Conservation (phyloP, 2,797 vertebrate genomes). For the Tragelaphus oryx region DNA sequence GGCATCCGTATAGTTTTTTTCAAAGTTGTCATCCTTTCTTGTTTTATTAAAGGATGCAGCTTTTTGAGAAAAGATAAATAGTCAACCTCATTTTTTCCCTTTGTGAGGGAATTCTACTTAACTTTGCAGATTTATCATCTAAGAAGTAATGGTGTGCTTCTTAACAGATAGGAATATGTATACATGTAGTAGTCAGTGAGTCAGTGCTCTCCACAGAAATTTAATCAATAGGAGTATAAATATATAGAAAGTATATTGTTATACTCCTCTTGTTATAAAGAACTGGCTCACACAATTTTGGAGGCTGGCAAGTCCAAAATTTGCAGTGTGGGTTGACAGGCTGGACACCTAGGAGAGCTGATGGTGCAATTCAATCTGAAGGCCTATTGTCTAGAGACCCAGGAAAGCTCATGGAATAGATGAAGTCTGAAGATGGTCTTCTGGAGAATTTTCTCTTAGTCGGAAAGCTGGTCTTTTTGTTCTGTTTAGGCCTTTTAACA, state of each 20-base stretch:
- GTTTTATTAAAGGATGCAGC: background rate
- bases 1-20: background rate
- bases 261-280: background rate
- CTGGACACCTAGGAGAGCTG: background rate
- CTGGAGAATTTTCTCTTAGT: background rate
- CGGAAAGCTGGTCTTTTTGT: background rate
- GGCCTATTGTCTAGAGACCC: background rate
- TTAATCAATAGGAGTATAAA: background rate
- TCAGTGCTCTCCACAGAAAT: background rate
- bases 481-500: background rate
- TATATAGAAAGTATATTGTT: background rate
- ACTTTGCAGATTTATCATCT: background rate
- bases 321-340: background rate
- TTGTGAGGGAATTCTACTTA: background rate
- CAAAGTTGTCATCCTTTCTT: background rate
- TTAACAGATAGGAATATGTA: background rate
- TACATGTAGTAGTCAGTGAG: background rate
- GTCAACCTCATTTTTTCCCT: background rate
- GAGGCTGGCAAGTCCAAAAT: background rate
- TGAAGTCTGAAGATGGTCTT: background rate
- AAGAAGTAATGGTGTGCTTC: slow-evolving; percentile 1
- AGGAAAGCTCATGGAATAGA: background rate
- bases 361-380: background rate
- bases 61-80: background rate
- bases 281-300: background rate